phyloP scores from a whole-genome alignment of 2,888 invertebrate genomes.

The Mycalesis mineus region DNA sequence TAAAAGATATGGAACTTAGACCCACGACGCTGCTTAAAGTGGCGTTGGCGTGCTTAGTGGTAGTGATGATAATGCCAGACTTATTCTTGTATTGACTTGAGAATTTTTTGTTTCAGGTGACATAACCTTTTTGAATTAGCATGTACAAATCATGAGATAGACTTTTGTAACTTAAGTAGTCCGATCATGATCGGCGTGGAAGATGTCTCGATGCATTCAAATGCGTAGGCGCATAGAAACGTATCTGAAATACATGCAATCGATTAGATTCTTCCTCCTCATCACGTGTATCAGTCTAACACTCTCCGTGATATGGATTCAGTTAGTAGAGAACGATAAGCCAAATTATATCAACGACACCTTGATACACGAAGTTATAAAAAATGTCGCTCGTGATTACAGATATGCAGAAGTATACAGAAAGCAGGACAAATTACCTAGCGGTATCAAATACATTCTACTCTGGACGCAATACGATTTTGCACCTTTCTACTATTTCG shows the following conservation, averaged over 20 bases:
- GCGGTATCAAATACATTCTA: slow-evolving; percentile 55
- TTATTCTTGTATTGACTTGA: neutral
- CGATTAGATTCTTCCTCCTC: slow-evolving; percentile 44
- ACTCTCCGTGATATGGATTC: slow-evolving; percentile 47
- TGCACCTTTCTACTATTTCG: slow-evolving; percentile 52
- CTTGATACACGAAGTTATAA: slow-evolving; percentile 48
- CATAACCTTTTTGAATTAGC: neutral
- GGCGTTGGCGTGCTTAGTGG: too few species aligned
- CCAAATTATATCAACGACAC: slow-evolving; percentile 32
- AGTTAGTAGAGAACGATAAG: slow-evolving; percentile 35
- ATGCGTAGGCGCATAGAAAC: slow-evolving; percentile 29
- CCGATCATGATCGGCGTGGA: slow-evolving; percentile 43
- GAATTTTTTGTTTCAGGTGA: slow-evolving; percentile 15
- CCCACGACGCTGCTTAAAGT: too few species aligned
- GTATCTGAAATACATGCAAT: slow-evolving; percentile 40
- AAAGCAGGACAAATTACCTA: slow-evolving; percentile 43
- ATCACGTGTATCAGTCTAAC: slow-evolving; percentile 44
- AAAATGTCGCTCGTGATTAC: slow-evolving; percentile 50
- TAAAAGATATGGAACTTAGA: too few species aligned
- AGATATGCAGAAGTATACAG: slow-evolving; percentile 56
- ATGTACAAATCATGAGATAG: too few species aligned
- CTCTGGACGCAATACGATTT: slow-evolving; percentile 52
- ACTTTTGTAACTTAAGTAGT: slow-evolving; percentile 9
- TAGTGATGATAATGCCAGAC: too few species aligned
- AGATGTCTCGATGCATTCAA: slow-evolving; percentile 36